Evolutionary conservation across 2,888 invertebrate species (phyloP), one percentile per base, ranked within the genome.

Genomic region (Osmoderma eremita): DNA sequence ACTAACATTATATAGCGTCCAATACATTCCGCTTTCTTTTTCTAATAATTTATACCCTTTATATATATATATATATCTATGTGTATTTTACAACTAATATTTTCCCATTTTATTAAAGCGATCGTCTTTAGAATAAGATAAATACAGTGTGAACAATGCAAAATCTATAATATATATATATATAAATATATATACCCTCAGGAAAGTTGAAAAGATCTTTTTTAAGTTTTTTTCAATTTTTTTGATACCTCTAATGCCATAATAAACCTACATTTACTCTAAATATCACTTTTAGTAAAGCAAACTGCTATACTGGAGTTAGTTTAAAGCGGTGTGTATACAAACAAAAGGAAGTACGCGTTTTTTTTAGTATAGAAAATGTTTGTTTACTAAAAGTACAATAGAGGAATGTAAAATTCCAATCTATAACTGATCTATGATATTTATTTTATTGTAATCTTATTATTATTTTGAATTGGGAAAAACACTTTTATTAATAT

Each of bases 401-500:
- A 39, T 17, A 30, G 50, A 61, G 68, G 39, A 61, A 51, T 64
- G 58, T 64, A 51, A 50, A 67, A 67, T 67, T 68, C 68, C 64
- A 65, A 50, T 68, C 53, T 61, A 67, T 61, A 30, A 30, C n/a
- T n/a, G n/a, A n/a, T n/a, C n/a, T n/a, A n/a, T 54, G 49, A 67
- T 68, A 68, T 68, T 68, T 67, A 63, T 65, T 65, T 66, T 68
- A 65, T 68, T 66, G 56, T 68, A 65, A 63, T 65, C 53, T 61
- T 61, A 56, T 15, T 49, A 63, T 62, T 67, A 50, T 67, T 67
- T 63, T 53, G 61, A 58, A 61, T 75, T 74, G 72, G 68, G 70
- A 24, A 61, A 71, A 68, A 68, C 72, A 75, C 75, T 75, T 76
- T 77, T 78, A 76, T 77, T 76, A 76, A 78, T 78, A 76, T 77